Evolutionary conservation across 2,113 vertebrate genomes (phyloP).

Genomic region (Hystrix brachyura): DNA sequence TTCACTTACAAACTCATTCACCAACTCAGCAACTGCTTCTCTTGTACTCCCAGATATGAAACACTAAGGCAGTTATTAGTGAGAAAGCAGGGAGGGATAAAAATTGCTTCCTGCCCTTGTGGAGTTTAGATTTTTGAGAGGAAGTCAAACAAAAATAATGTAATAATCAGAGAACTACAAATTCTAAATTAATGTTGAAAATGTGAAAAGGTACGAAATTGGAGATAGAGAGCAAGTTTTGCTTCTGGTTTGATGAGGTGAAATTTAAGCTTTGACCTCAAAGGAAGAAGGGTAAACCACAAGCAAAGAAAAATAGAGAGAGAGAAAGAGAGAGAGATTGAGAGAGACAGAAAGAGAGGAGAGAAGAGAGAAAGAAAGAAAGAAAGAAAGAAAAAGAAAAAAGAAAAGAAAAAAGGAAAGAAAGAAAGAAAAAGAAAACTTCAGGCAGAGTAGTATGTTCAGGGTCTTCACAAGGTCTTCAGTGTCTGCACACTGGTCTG

Average conservation of each 20-base stretch:
- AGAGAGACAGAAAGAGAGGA: no score
- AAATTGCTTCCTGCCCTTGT: not conserved
- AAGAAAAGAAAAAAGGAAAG: not conserved
- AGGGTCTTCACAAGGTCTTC: not conserved
- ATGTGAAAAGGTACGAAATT: not conserved
- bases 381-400: not conserved
- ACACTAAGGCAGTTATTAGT: not conserved
- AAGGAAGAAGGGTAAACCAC: not conserved
- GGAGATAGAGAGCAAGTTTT: not conserved
- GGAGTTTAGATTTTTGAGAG: not conserved
- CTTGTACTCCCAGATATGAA: not conserved
- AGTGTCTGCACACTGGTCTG: not conserved
- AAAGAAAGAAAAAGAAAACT: not conserved
- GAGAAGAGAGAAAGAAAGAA: no score
- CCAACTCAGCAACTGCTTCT: not conserved
- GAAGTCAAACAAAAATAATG: not conserved
- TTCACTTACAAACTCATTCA: constrained; percentile 21
- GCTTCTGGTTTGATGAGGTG: not conserved
- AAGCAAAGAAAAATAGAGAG: not conserved
- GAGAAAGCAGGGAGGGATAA: not conserved
- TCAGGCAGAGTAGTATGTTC: not conserved
- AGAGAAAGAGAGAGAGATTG: no score
- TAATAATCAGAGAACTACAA: not conserved
- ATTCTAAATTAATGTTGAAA: not conserved
- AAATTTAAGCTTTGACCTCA: constrained; percentile 10